Percentiles rank a stretch among this genome's conserved stretches.
Conservation (phyloP, 1,140 invertebrate genomes). For the Protaetia brevitarsis region DNA sequence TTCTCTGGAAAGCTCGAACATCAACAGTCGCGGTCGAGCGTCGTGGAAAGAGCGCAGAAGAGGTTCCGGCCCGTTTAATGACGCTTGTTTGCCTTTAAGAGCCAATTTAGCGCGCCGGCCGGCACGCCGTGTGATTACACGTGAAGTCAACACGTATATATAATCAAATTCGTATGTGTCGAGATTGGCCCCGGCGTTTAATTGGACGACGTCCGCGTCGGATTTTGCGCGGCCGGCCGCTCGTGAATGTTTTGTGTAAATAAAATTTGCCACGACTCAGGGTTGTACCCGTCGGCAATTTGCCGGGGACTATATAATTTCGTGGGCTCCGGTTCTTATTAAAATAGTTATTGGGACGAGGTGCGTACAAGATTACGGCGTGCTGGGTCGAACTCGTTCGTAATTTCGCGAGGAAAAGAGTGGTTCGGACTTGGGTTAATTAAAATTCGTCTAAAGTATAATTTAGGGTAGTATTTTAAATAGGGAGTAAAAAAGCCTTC, state of each 20-base stretch:
- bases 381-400: too few species aligned
- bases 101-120: not conserved
- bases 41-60: not conserved
- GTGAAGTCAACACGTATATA: not conserved
- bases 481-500: too few species aligned
- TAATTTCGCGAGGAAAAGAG: too few species aligned
- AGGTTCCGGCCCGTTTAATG: not conserved
- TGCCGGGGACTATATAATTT: not conserved
- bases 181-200: not conserved
- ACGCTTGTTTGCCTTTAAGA: slow-evolving; percentile 14
- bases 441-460: too few species aligned
- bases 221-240: not conserved
- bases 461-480: too few species aligned
- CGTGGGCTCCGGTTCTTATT: not conserved
- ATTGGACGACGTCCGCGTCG: not conserved
- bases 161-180: slow-evolving; percentile 13
- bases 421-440: too few species aligned
- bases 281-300: not conserved
- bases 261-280: not conserved
- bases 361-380: slow-evolving; percentile 7
- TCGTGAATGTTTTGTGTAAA: not conserved
- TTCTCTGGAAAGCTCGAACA: not conserved
- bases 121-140: not conserved
- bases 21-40: not conserved
- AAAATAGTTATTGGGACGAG: slow-evolving; percentile 6